Evolutionary conservation across 2,113 vertebrate genomes (phyloP), one percentile per base, ranked within the genome.

Genomic region (Mus spicilegus): DNA sequence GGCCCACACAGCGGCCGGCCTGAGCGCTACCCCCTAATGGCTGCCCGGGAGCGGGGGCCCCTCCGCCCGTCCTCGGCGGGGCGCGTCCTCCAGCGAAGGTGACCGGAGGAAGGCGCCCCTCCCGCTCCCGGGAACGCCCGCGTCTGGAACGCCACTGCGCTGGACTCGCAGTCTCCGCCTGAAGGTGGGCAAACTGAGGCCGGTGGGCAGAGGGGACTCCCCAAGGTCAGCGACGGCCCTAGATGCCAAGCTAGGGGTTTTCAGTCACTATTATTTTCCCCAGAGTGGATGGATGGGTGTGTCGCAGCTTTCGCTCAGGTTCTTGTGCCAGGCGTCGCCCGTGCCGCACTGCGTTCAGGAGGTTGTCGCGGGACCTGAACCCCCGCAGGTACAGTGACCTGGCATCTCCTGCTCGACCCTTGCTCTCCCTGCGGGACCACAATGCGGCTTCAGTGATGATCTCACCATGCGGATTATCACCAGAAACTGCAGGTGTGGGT

Each of bases 101-200:
- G 76, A 69, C 63, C 30, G 12, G 3, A 65, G 61, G 22, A 42
- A 72, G 87, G 77, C 42, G 33, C 3, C 88, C 70, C 13, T 92
- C 67, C 61, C 8, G 84, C 42, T 13, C 56, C 76, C 6, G 13
- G 91, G n/a, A 80, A 78, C 42, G 33, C 61, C 26, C 2, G 78
- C 58, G 11, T n/a, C n/a, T 4, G 36, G 69, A 67, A 42, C 42
- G 14, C 72, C 26, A 20, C 13, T 2, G 92, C 17, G 22, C n/a
- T 9, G 28, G 28, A 56, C 70, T 69, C 22, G 0, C 51, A 0
- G 51, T 42, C 24, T n/a, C 1, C 2, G 72, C 58, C 69, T 56
- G 2, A 54, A 63, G 75, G 75, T 75, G 72, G 90, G 84, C 90
- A 91, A 95, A 96, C 96, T 96, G 96, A 95, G 94, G 76, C 86